Evolutionary conservation across 1,140 invertebrate genomes (phyloP), one percentile per base, ranked within the genome.

Genomic region (Aleiodes sp.): DNA sequence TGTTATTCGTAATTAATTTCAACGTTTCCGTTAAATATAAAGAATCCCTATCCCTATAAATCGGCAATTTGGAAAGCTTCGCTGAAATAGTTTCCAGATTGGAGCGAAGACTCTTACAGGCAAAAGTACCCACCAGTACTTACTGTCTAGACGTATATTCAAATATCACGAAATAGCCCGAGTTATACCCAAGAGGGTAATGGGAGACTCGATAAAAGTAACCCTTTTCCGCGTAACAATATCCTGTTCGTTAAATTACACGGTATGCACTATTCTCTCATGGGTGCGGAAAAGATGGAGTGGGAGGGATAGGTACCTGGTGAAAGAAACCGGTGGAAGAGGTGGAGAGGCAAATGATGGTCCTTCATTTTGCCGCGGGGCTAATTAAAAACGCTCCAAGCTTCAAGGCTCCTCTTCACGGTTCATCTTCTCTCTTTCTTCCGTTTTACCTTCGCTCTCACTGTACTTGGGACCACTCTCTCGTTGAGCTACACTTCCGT

Each of bases 371-470:
- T 35, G 63, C 62, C 35, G 9, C 63, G 62, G 64, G 72, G 70
- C 68, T 77, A 77, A 77, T 77, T 77, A 71, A 74, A 70, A 71
- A 70, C 60, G 59, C 41, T 70, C 68, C 59, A 69, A 62, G 33
- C 56, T 59, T 35, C 59, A 7, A 31, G 33, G 29, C 57, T 29
- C n/a, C 33, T 21, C 24, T 60, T 59, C 56, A 59, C 29, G 31
- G 14, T 39, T 39, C 52, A 14, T 59, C 35, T 57, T 70, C 29
- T 57, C 62, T 39, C 66, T 62, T 63, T 43, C 29, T 59, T 29
- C 29, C 39, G 26, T 37, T 61, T 24, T 63, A 60, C 43, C 61
- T 68, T 28, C 1, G 8, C 16, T 62, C 7, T n/a, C 21, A 21
- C 14, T 65, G 31, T 14, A 8, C 26, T 35, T 52, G 2, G 29